phyloP scores from a whole-genome alignment of 2,888 invertebrate genomes.

The Cephus rjabovi region DNA sequence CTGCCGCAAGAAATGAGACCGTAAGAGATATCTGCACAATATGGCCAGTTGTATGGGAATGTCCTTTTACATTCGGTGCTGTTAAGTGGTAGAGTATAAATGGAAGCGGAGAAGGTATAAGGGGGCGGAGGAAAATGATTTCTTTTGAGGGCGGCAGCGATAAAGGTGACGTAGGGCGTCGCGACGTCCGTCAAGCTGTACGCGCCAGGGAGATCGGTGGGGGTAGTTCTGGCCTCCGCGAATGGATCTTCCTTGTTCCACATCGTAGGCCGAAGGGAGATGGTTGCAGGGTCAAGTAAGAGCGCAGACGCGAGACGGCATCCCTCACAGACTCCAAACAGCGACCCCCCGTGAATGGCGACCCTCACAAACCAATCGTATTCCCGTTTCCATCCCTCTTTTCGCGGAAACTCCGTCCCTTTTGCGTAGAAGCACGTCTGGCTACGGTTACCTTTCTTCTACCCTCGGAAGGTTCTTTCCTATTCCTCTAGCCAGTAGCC shows the following conservation, averaged over 20 bases:
- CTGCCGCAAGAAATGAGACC: neutral
- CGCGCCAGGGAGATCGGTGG: neutral
- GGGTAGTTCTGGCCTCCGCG: slow-evolving; percentile 8
- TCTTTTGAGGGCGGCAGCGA: slow-evolving; percentile 47
- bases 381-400: slow-evolving; percentile 67
- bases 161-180: slow-evolving; percentile 64
- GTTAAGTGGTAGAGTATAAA: neutral
- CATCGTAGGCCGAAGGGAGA: slow-evolving; percentile 36
- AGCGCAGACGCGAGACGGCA: slow-evolving; percentile 52
- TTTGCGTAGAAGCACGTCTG: neutral
- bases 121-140: slow-evolving; percentile 16
- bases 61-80: neutral
- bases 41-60: neutral
- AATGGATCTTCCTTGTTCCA: slow-evolving; percentile 11
- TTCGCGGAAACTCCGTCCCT: slow-evolving; percentile 43
- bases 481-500: neutral
- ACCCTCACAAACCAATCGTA: slow-evolving; percentile 67
- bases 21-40: neutral
- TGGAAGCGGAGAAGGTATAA: neutral
- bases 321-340: slow-evolving; percentile 59
- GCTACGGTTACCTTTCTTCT: slow-evolving; percentile 7
- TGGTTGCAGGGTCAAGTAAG: slow-evolving; percentile 58
- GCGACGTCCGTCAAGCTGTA: slow-evolving; percentile 63
- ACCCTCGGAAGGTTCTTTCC: slow-evolving; percentile 14
- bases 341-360: slow-evolving; percentile 64